Conservation (phyloP, 1,140 invertebrate species). For the Archivesica marissinica region DNA sequence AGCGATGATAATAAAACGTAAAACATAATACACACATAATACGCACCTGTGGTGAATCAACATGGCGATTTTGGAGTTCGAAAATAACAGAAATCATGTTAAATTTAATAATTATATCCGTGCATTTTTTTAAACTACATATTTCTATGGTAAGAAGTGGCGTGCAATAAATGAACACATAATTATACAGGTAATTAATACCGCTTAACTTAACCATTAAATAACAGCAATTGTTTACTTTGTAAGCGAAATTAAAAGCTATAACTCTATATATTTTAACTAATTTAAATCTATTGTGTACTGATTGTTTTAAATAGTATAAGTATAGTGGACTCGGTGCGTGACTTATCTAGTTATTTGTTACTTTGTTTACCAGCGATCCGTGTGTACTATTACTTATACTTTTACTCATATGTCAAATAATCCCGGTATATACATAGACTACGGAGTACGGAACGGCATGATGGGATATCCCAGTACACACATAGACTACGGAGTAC, state of each 20-base stretch:
- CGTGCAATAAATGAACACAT: background rate
- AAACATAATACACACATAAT: too few species aligned
- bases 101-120: background rate
- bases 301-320: constrained; percentile 1
- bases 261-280: background rate
- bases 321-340: background rate
- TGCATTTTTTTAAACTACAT: too few species aligned
- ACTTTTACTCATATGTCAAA: too few species aligned
- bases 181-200: background rate
- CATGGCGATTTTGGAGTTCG: background rate
- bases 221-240: constrained; percentile 11
- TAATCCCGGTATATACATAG: too few species aligned
- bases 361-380: background rate
- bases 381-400: too few species aligned
- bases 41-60: background rate
- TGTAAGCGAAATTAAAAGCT: background rate
- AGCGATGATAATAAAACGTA: too few species aligned
- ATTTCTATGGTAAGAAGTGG: too few species aligned
- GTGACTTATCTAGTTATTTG: constrained; percentile 11
- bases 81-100: background rate
- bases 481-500: too few species aligned
- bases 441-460: too few species aligned
- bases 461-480: too few species aligned
- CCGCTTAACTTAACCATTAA: too few species aligned
- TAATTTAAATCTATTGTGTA: background rate